phyloP scores from a whole-genome alignment of 2,797 vertebrate genomes.

The Tenualosa ilisha region DNA sequence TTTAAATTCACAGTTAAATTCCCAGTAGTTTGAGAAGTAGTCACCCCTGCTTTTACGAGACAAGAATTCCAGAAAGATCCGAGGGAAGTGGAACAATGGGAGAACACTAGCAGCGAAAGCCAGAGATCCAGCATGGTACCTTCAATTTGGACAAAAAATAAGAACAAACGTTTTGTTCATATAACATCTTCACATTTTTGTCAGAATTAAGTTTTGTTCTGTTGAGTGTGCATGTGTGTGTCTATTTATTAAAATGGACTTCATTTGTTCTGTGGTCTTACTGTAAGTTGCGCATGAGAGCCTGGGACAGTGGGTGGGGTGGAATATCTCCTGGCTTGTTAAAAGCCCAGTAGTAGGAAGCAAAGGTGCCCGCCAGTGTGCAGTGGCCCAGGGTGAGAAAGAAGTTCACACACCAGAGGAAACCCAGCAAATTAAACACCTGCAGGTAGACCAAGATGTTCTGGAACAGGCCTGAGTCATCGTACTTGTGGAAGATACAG shows the following conservation, averaged over 20 bases:
- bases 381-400: not conserved
- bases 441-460: not conserved
- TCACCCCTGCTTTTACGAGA: not conserved
- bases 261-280: not conserved
- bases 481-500: not conserved
- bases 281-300: not conserved
- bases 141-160: not conserved
- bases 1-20: not conserved
- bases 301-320: not conserved
- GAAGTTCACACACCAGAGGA: not conserved
- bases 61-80: not conserved
- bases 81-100: not conserved
- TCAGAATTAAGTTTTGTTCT: not conserved
- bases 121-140: not conserved
- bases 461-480: not conserved
- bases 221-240: not conserved
- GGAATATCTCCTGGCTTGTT: not conserved
- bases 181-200: not conserved
- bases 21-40: not conserved
- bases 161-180: not conserved
- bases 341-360: not conserved
- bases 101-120: not conserved
- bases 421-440: not conserved
- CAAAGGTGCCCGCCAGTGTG: not conserved
- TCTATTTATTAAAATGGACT: not conserved